A percentile compares a stretch with the other conserved stretches of the same genome.
Conservation (phyloP, 1,140 invertebrate species). For the Pentalonia nigronervosa region DNA sequence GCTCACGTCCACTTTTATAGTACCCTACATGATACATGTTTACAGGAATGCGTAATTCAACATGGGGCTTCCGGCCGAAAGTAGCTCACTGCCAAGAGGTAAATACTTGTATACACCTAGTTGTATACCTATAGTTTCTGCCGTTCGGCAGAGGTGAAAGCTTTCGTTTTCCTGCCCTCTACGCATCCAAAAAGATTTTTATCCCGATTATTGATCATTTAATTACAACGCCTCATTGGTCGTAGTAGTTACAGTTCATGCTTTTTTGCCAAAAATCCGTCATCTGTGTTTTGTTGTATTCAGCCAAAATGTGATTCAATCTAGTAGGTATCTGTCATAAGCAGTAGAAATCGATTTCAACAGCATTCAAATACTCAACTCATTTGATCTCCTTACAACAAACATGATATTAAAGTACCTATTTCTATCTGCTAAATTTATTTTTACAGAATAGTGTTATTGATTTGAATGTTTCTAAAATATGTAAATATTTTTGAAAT, state of each 20-base stretch:
- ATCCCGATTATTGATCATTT: not conserved
- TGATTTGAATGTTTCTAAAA: not conserved
- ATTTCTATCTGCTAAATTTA: not conserved
- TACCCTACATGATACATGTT: conserved; percentile 26
- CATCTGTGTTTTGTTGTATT: not conserved
- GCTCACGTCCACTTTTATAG: not conserved
- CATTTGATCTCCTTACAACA: not conserved
- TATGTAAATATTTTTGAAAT: not conserved
- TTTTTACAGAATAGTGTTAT: not conserved
- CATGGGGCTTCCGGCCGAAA: conserved; percentile 58
- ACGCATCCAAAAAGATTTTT: not conserved
- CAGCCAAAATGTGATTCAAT: not conserved
- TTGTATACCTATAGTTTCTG: not conserved
- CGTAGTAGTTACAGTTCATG: not conserved
- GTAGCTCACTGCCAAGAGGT: conserved; percentile 59
- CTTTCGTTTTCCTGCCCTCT: not conserved
- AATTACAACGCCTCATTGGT: not conserved
- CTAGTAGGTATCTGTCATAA: not conserved
- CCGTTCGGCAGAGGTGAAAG: not conserved
- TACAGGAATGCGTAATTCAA: conserved; percentile 50
- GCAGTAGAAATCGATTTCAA: not conserved
- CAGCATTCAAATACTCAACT: not conserved
- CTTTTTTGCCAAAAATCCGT: not conserved
- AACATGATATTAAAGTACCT: not conserved
- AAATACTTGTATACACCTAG: not conserved